phyloP scores from a whole-genome alignment of 2,797 vertebrate species.

The Manis pentadactyla region DNA sequence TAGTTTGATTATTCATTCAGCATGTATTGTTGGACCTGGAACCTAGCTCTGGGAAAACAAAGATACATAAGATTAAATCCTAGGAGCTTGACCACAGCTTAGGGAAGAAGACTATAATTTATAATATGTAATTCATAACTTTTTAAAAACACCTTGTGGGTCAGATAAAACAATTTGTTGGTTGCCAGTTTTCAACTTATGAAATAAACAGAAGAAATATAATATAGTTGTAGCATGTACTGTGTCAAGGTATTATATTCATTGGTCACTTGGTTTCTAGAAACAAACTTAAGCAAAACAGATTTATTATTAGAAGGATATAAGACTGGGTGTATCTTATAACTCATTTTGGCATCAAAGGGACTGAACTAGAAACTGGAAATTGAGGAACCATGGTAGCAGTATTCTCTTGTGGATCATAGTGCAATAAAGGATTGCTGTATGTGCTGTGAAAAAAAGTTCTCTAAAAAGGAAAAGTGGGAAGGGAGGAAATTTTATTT shows the following conservation, averaged over 20 bases:
- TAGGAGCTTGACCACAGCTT: not conserved
- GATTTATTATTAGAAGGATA: slow-evolving; percentile 5
- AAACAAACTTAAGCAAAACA: slow-evolving; percentile 41
- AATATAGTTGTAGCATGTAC: not conserved
- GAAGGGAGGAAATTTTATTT: slow-evolving; percentile 49
- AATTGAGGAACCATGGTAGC: not conserved
- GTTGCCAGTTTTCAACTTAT: slow-evolving; percentile 41
- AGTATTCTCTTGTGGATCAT: slow-evolving; percentile 15
- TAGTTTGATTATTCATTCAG: slow-evolving; percentile 50
- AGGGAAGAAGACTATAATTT: slow-evolving; percentile 7
- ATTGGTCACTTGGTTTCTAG: slow-evolving; percentile 8
- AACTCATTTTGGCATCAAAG: not conserved
- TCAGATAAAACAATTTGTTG: not conserved
- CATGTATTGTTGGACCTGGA: slow-evolving; percentile 38
- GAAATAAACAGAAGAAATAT: slow-evolving; percentile 14
- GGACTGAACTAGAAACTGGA: not conserved
- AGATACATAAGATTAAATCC: not conserved
- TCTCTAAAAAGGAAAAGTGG: slow-evolving; percentile 9
- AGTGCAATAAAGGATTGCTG: not conserved
- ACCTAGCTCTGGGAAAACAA: slow-evolving; percentile 8
- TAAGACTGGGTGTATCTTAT: not conserved
- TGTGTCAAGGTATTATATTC: not conserved
- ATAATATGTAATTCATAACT: not conserved
- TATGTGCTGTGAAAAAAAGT: not conserved
- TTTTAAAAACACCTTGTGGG: not conserved